These are phyloP conservation scores for Neotoxoptera formosana DNA, from an alignment of 1,140 invertebrate species.

Conservation along the genomic window DNA sequence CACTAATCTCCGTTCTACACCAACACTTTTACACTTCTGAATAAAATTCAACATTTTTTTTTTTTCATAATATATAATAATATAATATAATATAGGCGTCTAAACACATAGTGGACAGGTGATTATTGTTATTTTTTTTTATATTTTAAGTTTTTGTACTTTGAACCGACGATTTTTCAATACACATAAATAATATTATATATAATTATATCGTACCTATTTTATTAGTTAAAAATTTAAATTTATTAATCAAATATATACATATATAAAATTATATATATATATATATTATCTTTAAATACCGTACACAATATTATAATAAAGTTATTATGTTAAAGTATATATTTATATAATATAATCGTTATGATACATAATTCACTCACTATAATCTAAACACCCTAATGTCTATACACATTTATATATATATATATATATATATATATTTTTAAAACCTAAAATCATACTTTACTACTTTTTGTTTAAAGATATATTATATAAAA, in stretches of 20 bases:
- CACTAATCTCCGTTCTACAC: slow-evolving; percentile 27
- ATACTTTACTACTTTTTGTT: slow-evolving; percentile 33
- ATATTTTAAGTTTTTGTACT: slow-evolving; percentile 40
- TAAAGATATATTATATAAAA: background rate
- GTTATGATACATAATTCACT: slow-evolving; percentile 42
- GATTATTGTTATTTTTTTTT: background rate
- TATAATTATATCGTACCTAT: background rate
- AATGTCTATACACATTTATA: slow-evolving; percentile 1
- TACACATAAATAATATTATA: background rate
- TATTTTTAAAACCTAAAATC: background rate
- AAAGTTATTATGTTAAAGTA: background rate
- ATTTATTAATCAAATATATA: slow-evolving; percentile 27
- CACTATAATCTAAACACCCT: slow-evolving; percentile 51
- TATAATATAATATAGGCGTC: slow-evolving; percentile 36
- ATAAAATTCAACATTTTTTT: slow-evolving; percentile 52
- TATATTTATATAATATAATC: background rate
- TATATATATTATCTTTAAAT: background rate
- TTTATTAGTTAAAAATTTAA: background rate
- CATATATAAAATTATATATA: background rate
- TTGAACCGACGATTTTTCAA: slow-evolving; percentile 47
- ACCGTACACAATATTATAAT: slow-evolving; percentile 15
- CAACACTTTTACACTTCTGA: slow-evolving; percentile 52
- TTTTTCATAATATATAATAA: slow-evolving; percentile 40
- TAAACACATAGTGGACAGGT: slow-evolving; percentile 45
- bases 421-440: background rate